Base-by-base conservation (phyloP, 2,888 invertebrate genomes). In the Penaeus monodon region DNA sequence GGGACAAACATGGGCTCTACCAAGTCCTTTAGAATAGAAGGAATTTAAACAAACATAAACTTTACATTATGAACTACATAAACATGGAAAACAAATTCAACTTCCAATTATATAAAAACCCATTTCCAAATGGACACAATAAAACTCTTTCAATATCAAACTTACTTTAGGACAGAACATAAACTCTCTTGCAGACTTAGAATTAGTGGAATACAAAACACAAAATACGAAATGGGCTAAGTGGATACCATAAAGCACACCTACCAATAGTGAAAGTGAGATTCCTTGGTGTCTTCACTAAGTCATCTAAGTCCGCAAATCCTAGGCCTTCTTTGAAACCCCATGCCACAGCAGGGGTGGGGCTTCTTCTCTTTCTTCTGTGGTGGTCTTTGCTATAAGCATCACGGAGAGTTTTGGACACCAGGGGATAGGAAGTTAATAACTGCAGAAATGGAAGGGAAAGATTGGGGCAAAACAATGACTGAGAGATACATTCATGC, bases 371-470 rank as follows among this genome's bases (percentile, higher is more conserved):
- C 89, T 88, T 82, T 88, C 77, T 70, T 90, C 78, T 63, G 86
- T 49, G n/a, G 90, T 85, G 81, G 90, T 22, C 93, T 93, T 88
- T 94, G 93, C 96, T 94, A 90, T 94, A 94, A 91, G 96, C 93
- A 91, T 97, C 97, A 33, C 99, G 94, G 82, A 99, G 92, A 10
- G 98, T 98, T 93, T 99, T 99, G 0, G 99, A 96, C 33, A 99
- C 96, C 93, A 98, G 96, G 20, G 99, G 99, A 93, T 99, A 99
- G 91, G 96, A 94, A 85, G 94, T 94, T 10, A 97, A 95, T 91
- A 98, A 93, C 97, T 98, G 93, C 85, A 91, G 89, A 84, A 77
- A 33, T 20, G 27, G 38, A 29, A 38, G 33, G 4, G 38, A 27
- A 70, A 70, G 29, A 17, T 70, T 29, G 14, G 29, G 17, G 27